phyloP scores from a whole-genome alignment of 1,140 invertebrate genomes.

The Megalonaias nervosa region DNA sequence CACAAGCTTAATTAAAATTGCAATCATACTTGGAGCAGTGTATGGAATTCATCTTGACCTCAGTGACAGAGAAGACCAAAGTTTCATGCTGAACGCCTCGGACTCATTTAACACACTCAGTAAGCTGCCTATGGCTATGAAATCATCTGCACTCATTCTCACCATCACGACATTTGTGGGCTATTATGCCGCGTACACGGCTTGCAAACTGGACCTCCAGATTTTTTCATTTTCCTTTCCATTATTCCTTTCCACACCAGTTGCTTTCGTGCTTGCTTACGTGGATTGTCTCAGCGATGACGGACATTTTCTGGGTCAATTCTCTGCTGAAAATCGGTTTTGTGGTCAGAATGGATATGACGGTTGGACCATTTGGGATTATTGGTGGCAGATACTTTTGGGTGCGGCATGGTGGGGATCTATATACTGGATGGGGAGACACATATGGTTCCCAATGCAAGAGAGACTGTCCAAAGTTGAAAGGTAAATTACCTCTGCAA shows the following conservation, averaged over 20 bases:
- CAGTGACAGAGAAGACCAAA: no score
- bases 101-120: constrained; percentile 4
- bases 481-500: constrained; percentile 3
- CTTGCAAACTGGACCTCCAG: constrained; percentile 69
- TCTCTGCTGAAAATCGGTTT: constrained; percentile 3
- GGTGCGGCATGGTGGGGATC: constrained; percentile 7
- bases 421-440: constrained; percentile 24
- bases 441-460: constrained; percentile 24
- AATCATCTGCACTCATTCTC: constrained; percentile 13
- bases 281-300: constrained; percentile 36
- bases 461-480: constrained; percentile 28
- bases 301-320: background rate
- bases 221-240: constrained; percentile 63
- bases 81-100: no score
- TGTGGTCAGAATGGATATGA: background rate
- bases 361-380: background rate
- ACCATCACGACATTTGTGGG: constrained; percentile 20
- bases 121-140: background rate
- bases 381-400: background rate
- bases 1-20: constrained; percentile 28
- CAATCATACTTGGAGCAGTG: no score
- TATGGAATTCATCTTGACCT: no score
- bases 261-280: constrained; percentile 49
- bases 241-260: constrained; percentile 58
- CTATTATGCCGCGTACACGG: constrained; percentile 48